These are phyloP conservation scores for Clarias batrachus DNA, from an alignment of 2,113 vertebrate species.

Conservation along the genomic window DNA sequence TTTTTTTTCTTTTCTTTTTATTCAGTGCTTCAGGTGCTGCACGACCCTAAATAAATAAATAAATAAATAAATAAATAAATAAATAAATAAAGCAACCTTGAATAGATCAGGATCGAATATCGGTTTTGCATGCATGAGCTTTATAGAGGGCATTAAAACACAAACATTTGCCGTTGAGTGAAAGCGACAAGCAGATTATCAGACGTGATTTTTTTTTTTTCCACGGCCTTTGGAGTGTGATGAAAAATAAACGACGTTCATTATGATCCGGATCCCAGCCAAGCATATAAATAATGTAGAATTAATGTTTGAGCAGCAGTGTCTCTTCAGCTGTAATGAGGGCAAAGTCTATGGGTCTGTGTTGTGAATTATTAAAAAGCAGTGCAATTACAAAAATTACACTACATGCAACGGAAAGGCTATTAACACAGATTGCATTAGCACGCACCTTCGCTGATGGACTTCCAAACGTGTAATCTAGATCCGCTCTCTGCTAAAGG, in stretches of 20 bases:
- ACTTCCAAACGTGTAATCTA: constrained; percentile 1
- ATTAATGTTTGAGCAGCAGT: constrained; percentile 38
- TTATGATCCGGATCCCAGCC: constrained; percentile 46
- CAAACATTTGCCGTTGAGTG: neutral
- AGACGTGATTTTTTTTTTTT: neutral
- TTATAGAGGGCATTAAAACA: neutral
- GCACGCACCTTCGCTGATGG: neutral
- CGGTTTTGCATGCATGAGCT: too few species aligned
- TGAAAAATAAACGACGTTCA: constrained; percentile 49
- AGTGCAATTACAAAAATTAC: constrained; percentile 51
- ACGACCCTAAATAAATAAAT: neutral
- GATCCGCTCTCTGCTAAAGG: neutral
- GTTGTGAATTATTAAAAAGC: constrained; percentile 51
- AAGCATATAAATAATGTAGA: constrained; percentile 54
- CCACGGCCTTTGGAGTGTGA: constrained; percentile 18
- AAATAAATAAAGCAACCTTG: neutral
- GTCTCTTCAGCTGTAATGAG: constrained; percentile 50
- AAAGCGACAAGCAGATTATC: neutral
- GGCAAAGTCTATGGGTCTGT: constrained; percentile 21
- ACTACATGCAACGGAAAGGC: constrained; percentile 36
- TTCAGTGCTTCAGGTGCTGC: constrained; percentile 16
- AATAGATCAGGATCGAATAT: neutral
- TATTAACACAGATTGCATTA: constrained; percentile 40
- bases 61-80: neutral
- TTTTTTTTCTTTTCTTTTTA: neutral